Evolutionary conservation across 2,113 vertebrate species (phyloP).

Genomic region (Morone saxatilis): DNA sequence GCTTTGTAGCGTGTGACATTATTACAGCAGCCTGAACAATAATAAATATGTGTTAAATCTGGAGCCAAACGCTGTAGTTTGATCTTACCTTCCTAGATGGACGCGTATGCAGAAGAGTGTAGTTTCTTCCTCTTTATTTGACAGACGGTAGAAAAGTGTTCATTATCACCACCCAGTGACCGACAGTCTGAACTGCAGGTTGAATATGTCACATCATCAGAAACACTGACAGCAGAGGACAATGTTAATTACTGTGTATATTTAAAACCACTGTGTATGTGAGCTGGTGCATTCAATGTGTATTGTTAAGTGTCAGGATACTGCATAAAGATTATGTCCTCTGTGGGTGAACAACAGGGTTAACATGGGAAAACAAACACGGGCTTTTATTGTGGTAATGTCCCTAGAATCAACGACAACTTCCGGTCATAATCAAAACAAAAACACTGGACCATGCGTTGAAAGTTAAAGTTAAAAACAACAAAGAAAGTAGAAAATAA

Average conservation of each 20-base stretch:
- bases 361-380: background rate
- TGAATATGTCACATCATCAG: background rate
- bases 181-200: background rate
- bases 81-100: conserved; percentile 23
- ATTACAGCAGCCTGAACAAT: background rate
- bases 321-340: background rate
- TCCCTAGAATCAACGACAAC: fast-evolving
- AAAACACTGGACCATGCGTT: background rate
- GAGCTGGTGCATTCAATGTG: background rate
- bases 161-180: conserved; percentile 44
- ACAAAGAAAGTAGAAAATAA: background rate
- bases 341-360: background rate
- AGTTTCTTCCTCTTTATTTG: conserved; percentile 48
- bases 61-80: background rate
- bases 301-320: fast-evolving
- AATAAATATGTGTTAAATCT: background rate
- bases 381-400: background rate
- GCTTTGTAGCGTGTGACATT: background rate
- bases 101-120: too few relatives aligned
- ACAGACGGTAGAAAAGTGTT: background rate
- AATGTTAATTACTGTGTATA: background rate
- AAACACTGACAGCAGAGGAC: background rate
- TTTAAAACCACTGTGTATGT: too few relatives aligned
- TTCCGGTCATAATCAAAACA: conserved; percentile 20
- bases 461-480: background rate